Evolutionary conservation across 2,113 vertebrate species (phyloP), one percentile per base, ranked within the genome.

Genomic region (Pantherophis guttatus): DNA sequence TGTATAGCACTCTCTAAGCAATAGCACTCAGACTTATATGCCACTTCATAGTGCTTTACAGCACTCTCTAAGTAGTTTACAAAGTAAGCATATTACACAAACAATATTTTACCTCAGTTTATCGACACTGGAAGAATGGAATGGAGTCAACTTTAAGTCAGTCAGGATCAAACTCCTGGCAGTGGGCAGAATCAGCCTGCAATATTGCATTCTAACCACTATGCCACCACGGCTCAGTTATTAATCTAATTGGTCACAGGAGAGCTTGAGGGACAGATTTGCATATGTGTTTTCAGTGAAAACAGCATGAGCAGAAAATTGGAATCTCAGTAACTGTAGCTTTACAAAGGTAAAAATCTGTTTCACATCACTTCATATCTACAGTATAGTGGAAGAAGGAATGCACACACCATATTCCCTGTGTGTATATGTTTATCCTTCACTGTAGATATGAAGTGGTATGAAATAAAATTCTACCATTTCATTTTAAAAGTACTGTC

Each of bases 171-270:
- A 70, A 17, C 13, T 70, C 65, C 29, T 70, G 29, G 62, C 29
- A 70, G 62, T 70, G 29, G 62, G 29, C 62, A 65, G 62, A 65
- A 3, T 70, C 29, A 33, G 5, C 12, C n/a, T 70, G 65, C 65
- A n/a, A 5, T n/a, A 15, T 0, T n/a, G 29, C 29, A 70, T 70
- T 70, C 29, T 70, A 70, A 70, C 26, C 5, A 70, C 29, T 70
- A 5, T 15, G 5, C 29, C 29, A 70, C 12, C 12, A 70, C 5
- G 1, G 29, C 13, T 70, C 29, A 70, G n/a, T 70, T 96, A 97
- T 97, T 97, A 96, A 96, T 96, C 95, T 96, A 95, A 96, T 97
- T 96, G 96, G 96, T 93, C 96, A 94, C 96, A 94, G 93, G 95
- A 94, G 97, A 97, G 58, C 91, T 94, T 54, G 53, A 95, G 96